A percentile compares a stretch with the other conserved stretches of the same genome.
Evolutionary conservation across 1,140 invertebrate genomes (phyloP).

Genomic region (Aphaenogaster rudis): DNA sequence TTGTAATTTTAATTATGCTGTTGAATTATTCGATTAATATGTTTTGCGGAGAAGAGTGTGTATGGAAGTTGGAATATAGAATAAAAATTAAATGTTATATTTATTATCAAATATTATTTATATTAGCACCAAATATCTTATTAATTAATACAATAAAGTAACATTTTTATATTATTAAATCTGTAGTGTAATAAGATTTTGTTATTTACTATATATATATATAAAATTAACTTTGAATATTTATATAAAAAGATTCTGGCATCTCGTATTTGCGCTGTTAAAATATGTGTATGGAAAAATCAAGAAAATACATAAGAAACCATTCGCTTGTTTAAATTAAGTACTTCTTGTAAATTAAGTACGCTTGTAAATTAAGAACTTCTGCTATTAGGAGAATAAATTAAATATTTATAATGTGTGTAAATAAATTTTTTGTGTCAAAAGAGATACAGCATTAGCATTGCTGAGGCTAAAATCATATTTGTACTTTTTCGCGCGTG

Average conservation of each 20-base stretch:
- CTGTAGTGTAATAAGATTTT: neutral
- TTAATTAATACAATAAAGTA: neutral
- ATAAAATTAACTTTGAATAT: neutral
- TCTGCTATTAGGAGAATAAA: neutral
- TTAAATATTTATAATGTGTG: neutral
- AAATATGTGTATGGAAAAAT: neutral
- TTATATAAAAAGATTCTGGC: neutral
- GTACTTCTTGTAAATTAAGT: neutral
- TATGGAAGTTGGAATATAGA: neutral
- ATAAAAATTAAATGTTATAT: neutral
- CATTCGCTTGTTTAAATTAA: neutral
- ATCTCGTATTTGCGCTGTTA: neutral
- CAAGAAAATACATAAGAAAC: neutral
- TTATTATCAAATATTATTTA: neutral
- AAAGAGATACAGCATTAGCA: neutral
- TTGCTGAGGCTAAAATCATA: neutral
- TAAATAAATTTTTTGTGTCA: neutral
- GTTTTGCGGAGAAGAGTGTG: neutral
- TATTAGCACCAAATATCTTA: neutral
- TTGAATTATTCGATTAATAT: constrained; percentile 6
- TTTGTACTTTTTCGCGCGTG: neutral
- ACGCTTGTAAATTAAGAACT: neutral
- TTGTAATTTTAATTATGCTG: neutral
- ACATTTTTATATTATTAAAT: neutral
- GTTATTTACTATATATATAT: neutral